These are phyloP conservation scores for Potamarius usumacintae DNA, from an alignment of 2,113 vertebrate genomes.

Conservation along the genomic window DNA sequence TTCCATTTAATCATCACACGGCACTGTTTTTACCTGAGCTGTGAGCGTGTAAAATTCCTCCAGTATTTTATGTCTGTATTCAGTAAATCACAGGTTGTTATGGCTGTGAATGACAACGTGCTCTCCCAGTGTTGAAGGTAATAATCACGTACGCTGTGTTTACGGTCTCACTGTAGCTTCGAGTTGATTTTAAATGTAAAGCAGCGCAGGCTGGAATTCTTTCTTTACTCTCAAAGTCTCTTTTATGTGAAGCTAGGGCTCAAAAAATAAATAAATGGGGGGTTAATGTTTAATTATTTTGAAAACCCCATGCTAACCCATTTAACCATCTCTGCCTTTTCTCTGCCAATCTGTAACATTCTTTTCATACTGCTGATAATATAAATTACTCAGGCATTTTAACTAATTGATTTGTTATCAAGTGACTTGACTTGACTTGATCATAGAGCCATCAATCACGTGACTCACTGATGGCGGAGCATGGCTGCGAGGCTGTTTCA, in stretches of 20 bases:
- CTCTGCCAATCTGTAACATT: too few relatives aligned
- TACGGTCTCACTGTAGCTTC: neutral
- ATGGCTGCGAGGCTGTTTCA: neutral
- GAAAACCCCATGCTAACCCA: too few relatives aligned
- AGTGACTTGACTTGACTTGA: neutral
- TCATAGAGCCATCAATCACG: neutral
- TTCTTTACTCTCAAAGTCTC: neutral
- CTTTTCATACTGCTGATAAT: too few relatives aligned
- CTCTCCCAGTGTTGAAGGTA: neutral
- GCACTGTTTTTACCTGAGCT: neutral
- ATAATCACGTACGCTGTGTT: neutral
- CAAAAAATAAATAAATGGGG: too few relatives aligned
- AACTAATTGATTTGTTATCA: too few relatives aligned
- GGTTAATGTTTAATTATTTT: too few relatives aligned
- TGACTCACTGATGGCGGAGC: neutral
- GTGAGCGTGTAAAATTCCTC: neutral
- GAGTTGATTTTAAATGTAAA: neutral
- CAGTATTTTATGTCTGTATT: neutral
- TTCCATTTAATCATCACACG: neutral
- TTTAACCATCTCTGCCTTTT: too few relatives aligned
- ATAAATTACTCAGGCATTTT: too few relatives aligned
- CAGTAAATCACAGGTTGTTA: neutral
- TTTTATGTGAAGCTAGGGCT: neutral
- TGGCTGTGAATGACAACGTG: neutral
- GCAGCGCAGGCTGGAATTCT: neutral